Conservation (phyloP, 1,140 invertebrate genomes). For the Riptortus pedestris region DNA sequence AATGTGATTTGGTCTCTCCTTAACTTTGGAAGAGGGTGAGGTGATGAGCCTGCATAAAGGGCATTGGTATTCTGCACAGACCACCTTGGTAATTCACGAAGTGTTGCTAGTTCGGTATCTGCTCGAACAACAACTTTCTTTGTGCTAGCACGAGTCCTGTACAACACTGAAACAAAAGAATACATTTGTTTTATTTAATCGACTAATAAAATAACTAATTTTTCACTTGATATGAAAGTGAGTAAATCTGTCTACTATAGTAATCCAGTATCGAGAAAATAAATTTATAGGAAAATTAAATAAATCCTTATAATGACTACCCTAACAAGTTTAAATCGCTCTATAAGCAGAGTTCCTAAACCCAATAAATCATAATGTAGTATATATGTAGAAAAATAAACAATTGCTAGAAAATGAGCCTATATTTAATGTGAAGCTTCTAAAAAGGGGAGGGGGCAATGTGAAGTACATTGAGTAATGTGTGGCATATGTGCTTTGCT, state of each 20-base stretch:
- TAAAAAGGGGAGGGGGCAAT: no score
- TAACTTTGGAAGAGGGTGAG: slow-evolving; percentile 60
- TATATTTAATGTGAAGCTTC: no score
- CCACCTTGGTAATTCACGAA: slow-evolving; percentile 67
- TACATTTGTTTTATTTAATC: neutral
- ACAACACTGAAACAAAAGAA: neutral
- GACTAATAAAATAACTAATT: neutral
- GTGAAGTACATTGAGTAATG: no score
- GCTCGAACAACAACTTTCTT: slow-evolving; percentile 40
- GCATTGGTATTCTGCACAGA: slow-evolving; percentile 68
- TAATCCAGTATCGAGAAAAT: neutral
- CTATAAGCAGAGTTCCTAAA: no score
- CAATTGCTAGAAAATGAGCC: no score
- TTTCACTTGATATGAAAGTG: no score
- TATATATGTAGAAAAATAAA: no score
- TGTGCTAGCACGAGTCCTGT: slow-evolving; percentile 31
- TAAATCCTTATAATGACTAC: neutral
- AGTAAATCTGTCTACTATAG: no score
- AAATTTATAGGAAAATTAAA: neutral
- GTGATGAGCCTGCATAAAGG: slow-evolving; percentile 49
- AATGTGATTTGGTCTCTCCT: slow-evolving; percentile 60
- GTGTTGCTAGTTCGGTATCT: slow-evolving; percentile 74
- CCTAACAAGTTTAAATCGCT: no score
- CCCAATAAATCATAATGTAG: no score
- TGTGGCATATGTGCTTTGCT: no score